Evolutionary conservation across 2,797 vertebrate genomes (phyloP).

Genomic region (Argya squamiceps): DNA sequence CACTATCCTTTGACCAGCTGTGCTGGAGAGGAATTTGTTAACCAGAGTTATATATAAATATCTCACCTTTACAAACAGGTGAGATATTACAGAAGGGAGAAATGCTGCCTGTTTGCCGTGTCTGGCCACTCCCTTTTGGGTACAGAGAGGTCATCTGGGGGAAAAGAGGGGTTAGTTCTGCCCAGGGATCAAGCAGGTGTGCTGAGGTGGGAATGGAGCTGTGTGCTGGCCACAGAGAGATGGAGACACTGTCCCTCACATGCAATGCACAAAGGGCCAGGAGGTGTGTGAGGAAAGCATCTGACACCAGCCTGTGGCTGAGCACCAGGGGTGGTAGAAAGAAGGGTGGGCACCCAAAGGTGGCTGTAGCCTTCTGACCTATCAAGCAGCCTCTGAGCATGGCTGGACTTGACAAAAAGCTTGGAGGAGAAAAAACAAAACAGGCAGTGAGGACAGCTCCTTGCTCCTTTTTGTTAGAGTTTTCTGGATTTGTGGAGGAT

Average conservation of each 20-base stretch:
- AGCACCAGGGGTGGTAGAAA: not conserved
- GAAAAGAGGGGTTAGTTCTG: not conserved
- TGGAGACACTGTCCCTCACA: fast-evolving
- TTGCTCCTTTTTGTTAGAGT: not conserved
- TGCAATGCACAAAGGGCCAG: not conserved
- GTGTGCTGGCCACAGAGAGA: not conserved
- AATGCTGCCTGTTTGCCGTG: not conserved
- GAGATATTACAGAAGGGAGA: not conserved
- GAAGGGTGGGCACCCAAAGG: not conserved
- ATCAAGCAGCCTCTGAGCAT: not conserved
- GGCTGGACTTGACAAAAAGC: not conserved
- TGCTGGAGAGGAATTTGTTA: not conserved
- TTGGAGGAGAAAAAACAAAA: not conserved
- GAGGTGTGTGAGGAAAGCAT: not conserved
- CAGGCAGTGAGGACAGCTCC: not conserved
- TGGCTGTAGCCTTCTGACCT: not conserved
- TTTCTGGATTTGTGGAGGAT: not conserved
- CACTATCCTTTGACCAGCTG: not conserved
- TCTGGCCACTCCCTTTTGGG: not conserved
- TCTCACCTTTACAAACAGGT: not conserved
- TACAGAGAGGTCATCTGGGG: not conserved
- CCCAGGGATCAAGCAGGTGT: fast-evolving
- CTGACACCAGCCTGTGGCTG: not conserved
- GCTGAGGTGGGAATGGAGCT: not conserved
- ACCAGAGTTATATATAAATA: not conserved